phyloP scores from a whole-genome alignment of 2,113 vertebrate species.

The Ranitomeya imitator region DNA sequence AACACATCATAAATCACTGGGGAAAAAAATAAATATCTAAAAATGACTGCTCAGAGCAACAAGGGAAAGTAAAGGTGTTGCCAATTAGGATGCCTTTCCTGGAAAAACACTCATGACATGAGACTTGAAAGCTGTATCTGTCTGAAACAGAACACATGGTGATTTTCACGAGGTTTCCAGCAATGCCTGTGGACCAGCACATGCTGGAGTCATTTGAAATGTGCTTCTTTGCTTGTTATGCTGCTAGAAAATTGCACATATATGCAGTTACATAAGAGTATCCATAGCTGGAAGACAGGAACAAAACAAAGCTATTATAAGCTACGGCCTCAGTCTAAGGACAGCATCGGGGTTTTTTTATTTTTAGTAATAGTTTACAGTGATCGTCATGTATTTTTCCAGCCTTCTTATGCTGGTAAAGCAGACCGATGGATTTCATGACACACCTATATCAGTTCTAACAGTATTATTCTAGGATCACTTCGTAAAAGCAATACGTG shows the following conservation, averaged over 20 bases:
- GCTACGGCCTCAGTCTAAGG: neutral
- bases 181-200: conserved; percentile 5
- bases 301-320: conserved; percentile 15
- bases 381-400: neutral
- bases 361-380: neutral
- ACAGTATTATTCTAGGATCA: neutral
- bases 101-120: conserved; percentile 9
- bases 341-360: neutral
- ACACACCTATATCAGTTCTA: neutral
- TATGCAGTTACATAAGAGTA: conserved; percentile 13
- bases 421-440: neutral
- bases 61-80: conserved; percentile 3
- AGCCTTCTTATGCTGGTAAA: neutral
- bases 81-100: neutral
- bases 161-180: conserved; percentile 9
- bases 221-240: neutral
- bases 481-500: neutral
- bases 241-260: neutral
- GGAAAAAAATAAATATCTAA: neutral
- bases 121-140: conserved; percentile 32
- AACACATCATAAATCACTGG: neutral
- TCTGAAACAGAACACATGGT: neutral
- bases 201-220: conserved; percentile 11
- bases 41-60: neutral
- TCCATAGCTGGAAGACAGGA: neutral